A percentile compares a stretch with the other conserved stretches of the same genome.
Evolutionary conservation across 1,140 invertebrate genomes (phyloP).

Genomic region (Cotesia vestalis): DNA sequence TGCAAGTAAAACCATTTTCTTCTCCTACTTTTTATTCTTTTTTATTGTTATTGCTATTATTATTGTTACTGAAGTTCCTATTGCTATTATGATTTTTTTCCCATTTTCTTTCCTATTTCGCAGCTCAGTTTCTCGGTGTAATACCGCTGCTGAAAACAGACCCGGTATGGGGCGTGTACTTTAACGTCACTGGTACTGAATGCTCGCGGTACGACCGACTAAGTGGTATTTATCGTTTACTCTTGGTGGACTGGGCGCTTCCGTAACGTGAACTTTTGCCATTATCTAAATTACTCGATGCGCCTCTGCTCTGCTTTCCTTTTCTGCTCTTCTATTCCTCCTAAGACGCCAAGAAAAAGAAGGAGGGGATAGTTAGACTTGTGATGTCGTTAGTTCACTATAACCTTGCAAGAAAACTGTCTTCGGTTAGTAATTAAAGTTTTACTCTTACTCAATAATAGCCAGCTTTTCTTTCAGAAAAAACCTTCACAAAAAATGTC

Average conservation of each 20-base stretch:
- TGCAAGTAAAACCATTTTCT: no score
- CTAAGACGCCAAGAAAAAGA: not conserved
- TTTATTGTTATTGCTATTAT: no score
- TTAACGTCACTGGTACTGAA: not conserved
- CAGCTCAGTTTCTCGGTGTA: no score
- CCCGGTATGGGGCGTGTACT: not conserved
- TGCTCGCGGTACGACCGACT: slow-evolving; percentile 1
- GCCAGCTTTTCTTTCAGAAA: no score
- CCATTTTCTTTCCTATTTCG: not conserved
- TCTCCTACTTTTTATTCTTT: no score
- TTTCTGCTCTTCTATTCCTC: no score
- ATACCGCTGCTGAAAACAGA: no score
- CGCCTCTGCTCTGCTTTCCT: not conserved
- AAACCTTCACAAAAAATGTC: no score
- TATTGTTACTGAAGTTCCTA: no score
- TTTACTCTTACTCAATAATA: not conserved
- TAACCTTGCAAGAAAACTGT: slow-evolving; percentile 21
- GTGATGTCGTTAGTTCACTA: slow-evolving; percentile 6
- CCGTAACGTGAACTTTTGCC: slow-evolving; percentile 26
- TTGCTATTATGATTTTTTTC: no score
- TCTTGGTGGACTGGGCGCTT: slow-evolving; percentile 14
- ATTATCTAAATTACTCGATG: slow-evolving; percentile 19
- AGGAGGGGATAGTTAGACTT: slow-evolving; percentile 15
- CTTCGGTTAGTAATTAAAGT: slow-evolving; percentile 20
- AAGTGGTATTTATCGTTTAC: slow-evolving; percentile 29